A percentile compares a stretch with the other conserved stretches of the same genome.
Conservation (phyloP, 2,113 vertebrate genomes). For the Monarcha castaneiventris region DNA sequence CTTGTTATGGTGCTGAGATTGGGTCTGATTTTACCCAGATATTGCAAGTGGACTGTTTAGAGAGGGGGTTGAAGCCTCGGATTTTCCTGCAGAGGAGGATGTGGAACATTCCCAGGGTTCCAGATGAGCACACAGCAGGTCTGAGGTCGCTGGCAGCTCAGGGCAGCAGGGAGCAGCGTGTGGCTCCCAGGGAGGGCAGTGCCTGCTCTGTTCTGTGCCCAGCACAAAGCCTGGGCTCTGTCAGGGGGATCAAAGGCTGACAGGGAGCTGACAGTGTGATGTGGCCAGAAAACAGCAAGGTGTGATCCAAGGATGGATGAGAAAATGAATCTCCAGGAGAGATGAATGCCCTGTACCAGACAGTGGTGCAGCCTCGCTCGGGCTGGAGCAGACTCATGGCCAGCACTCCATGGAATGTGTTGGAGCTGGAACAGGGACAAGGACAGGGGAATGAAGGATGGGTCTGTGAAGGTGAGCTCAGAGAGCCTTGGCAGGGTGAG, state of each 20-base stretch:
- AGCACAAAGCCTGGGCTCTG: not conserved
- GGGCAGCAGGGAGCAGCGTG: not conserved
- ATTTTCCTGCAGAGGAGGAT: not conserved
- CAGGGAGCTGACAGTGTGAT: not conserved
- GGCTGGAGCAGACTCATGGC: not conserved
- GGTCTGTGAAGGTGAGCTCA: not conserved
- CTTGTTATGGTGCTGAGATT: not conserved
- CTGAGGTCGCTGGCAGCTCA: not conserved
- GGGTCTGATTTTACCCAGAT: not conserved
- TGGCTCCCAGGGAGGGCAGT: not conserved
- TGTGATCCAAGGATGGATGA: not conserved
- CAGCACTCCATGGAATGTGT: not conserved
- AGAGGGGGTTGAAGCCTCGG: not conserved
- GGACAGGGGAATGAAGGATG: not conserved
- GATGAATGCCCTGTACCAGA: not conserved
- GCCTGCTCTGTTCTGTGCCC: not conserved
- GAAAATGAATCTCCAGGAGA: conserved; percentile 11
- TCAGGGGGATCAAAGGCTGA: not conserved
- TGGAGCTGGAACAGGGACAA: not conserved
- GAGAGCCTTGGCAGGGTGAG: not conserved
- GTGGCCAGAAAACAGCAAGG: not conserved
- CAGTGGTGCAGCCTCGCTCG: not conserved
- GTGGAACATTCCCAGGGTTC: not conserved
- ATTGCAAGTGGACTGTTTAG: not conserved
- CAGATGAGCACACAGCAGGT: not conserved